Evolutionary conservation across 2,797 vertebrate species (phyloP), one percentile per base, ranked within the genome.

Genomic region (Lateolabrax maculatus): DNA sequence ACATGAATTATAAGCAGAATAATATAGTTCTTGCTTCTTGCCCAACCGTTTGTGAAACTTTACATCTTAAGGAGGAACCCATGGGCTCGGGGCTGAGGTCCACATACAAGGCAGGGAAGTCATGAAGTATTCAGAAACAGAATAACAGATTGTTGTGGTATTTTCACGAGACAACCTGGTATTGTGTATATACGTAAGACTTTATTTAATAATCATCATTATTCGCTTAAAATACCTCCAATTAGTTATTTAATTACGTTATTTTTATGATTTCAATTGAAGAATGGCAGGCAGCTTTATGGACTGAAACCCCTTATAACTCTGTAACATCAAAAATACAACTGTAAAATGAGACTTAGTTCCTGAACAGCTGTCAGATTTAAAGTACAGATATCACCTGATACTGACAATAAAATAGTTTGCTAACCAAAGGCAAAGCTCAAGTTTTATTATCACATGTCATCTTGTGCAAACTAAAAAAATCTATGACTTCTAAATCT

Each of bases 401-500:
- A 53, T 13, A 16, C 29, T 29, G 6, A 60, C 1, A 3, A 36
- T 46, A 66, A 57, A 51, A 46, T 3, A 63, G 34, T 27, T 13
- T 4, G 44, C 23, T 9, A 48, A 56, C 6, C 15, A 23, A 67
- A 63, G 8, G 6, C 19, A 48, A 68, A 72, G 25, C 13, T 4
- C 27, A 31, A 25, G 12, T 18, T 3, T 21, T 53, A 1, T 16
- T 31, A 31, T 51, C 25, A 69, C 12, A 9, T 41, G 10, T 46
- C n/a, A 9, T n/a, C n/a, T n/a, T n/a, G n/a, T n/a, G n/a, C n/a
- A n/a, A n/a, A n/a, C 61, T 10, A 21, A 53, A 65, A 21, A 60
- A 70, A 80, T 67, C 55, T n/a, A 77, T 71, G 27, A 46, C 31
- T 52, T 62, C 12, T 48, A 60, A 71, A 69, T 63, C 74, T 3